Evolutionary conservation across 2,888 invertebrate genomes (phyloP).

Genomic region (Cheilosia variabilis): DNA sequence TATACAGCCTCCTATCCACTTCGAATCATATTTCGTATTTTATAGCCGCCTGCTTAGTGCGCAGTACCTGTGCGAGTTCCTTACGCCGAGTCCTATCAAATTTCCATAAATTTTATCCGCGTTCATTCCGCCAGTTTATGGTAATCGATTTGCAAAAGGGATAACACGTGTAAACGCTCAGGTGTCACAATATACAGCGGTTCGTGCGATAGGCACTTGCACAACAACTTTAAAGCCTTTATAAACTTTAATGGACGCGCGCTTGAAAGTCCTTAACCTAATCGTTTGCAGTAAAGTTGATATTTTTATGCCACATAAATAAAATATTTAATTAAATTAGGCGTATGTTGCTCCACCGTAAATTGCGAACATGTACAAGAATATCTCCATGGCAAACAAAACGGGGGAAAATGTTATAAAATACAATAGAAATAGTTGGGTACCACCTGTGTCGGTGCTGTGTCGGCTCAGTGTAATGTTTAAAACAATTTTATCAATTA

Average conservation of each 20-base stretch:
- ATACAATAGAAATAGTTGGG: background rate
- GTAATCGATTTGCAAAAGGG: conserved; percentile 54
- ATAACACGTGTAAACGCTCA: conserved; percentile 30
- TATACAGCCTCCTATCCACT: background rate
- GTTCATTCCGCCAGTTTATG: conserved; percentile 60
- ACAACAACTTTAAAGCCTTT: conserved; percentile 13
- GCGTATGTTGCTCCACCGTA: background rate
- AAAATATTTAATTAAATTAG: conserved; percentile 60
- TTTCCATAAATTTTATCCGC: conserved; percentile 68
- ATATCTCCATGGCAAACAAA: background rate
- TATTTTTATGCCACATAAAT: conserved; percentile 56
- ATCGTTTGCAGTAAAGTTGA: conserved; percentile 52
- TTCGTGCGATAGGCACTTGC: conserved; percentile 14
- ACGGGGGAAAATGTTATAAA: background rate
- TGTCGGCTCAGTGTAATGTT: background rate
- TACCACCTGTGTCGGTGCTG: background rate
- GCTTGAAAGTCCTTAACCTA: conserved; percentile 41
- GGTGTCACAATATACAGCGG: conserved; percentile 33
- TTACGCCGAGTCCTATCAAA: conserved; percentile 48
- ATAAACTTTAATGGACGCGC: conserved; percentile 50
- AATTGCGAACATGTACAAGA: background rate
- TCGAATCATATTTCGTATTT: conserved; percentile 15
- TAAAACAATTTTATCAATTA: conserved; percentile 49
- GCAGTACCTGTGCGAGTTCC: conserved; percentile 10
- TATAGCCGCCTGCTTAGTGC: conserved; percentile 24